Evolutionary conservation across 2,888 invertebrate genomes (phyloP).

Genomic region (Hydraecia micacea): DNA sequence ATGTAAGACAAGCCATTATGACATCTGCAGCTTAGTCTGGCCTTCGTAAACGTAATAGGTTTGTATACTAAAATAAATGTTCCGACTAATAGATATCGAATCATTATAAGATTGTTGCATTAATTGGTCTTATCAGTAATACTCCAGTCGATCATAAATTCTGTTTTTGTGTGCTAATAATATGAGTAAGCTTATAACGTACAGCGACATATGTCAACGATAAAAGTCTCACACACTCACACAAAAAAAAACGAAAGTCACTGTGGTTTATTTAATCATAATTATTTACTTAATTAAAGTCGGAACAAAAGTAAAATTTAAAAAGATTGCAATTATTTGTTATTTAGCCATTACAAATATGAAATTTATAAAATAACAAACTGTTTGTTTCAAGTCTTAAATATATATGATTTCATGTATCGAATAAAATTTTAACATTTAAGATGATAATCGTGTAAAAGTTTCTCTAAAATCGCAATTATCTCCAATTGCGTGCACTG

Average conservation of each 20-base stretch:
- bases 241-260: too few relatives aligned
- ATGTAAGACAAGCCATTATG: neutral
- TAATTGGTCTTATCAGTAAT: neutral
- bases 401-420: too few relatives aligned
- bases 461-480: neutral
- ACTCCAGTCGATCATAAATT: neutral
- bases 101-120: neutral
- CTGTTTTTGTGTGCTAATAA: neutral
- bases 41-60: conserved; percentile 7
- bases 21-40: neutral
- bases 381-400: too few relatives aligned
- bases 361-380: too few relatives aligned
- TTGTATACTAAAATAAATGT: neutral
- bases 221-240: too few relatives aligned
- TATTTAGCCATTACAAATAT: too few relatives aligned
- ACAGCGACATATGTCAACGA: too few relatives aligned
- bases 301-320: neutral
- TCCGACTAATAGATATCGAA: neutral
- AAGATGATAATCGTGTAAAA: neutral
- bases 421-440: neutral
- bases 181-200: neutral
- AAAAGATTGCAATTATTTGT: too few relatives aligned
- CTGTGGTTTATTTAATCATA: neutral
- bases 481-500: neutral
- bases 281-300: neutral